A percentile compares a stretch with the other conserved stretches of the same genome.
Conservation (phyloP, 2,888 invertebrate genomes). For the Sesia bembeciformis region DNA sequence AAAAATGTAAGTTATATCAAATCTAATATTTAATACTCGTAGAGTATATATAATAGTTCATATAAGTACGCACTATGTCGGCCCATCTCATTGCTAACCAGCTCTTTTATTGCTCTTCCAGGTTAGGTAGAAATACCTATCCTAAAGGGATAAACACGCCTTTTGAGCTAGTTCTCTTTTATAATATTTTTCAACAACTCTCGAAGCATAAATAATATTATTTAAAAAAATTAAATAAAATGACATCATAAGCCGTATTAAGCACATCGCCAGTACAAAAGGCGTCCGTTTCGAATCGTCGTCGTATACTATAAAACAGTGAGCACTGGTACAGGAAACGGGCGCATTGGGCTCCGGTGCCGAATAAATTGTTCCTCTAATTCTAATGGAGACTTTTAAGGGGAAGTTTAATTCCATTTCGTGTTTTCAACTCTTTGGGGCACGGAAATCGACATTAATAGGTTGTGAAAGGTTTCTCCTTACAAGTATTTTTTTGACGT, state of each 20-base stretch:
- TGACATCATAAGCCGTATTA: neutral
- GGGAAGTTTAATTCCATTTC: conserved; percentile 68
- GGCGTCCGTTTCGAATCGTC: neutral
- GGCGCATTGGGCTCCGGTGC: conserved; percentile 40
- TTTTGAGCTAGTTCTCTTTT: no score
- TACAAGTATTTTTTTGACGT: conserved; percentile 2
- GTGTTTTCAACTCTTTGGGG: conserved; percentile 68
- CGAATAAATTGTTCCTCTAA: conserved; percentile 59
- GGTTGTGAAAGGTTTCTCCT: conserved; percentile 61
- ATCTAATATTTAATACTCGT: no score
- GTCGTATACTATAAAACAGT: conserved; percentile 6
- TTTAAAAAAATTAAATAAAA: no score
- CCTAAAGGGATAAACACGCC: no score
- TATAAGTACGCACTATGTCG: no score
- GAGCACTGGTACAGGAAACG: conserved; percentile 16
- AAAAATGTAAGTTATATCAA: no score
- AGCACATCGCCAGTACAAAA: neutral
- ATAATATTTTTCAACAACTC: no score
- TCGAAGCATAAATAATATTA: no score
- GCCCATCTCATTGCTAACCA: no score
- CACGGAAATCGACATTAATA: conserved; percentile 59
- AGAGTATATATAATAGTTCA: no score
- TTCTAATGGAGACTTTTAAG: conserved; percentile 64
- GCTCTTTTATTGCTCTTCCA: no score
- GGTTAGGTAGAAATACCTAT: no score